These are phyloP conservation scores for Darevskia mixta DNA, from an alignment of 2,797 vertebrate species.

Conservation along the genomic window DNA sequence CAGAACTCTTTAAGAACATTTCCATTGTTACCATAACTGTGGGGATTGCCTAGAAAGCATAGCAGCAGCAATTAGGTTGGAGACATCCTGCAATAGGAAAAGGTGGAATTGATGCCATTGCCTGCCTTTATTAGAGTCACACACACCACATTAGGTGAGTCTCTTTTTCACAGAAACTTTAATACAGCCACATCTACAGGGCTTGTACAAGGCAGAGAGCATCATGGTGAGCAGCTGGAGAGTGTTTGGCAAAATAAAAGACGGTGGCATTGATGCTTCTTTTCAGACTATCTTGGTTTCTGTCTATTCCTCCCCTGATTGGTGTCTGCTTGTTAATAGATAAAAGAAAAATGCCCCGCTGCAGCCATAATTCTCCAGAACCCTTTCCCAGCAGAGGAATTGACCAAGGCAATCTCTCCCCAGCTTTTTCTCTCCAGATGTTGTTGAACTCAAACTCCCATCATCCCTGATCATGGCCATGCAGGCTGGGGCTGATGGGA, in stretches of 20 bases:
- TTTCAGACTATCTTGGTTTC: too few species aligned
- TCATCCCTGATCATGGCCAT: too few species aligned
- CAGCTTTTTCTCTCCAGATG: too few species aligned
- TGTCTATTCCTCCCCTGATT: too few species aligned
- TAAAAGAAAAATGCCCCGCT: neutral
- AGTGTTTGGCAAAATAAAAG: too few species aligned
- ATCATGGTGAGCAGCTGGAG: too few species aligned
- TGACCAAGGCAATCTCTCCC: too few species aligned
- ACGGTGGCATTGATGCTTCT: too few species aligned
- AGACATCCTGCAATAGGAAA: neutral
- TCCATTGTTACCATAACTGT: neutral
- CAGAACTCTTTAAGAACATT: neutral
- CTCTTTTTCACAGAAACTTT: neutral
- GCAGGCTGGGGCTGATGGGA: too few species aligned
- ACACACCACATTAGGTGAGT: neutral
- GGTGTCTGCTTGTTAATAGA: neutral
- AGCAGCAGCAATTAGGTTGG: neutral
- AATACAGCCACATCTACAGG: neutral
- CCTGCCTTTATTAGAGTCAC: neutral
- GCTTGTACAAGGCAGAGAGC: too few species aligned
- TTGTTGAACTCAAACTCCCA: too few species aligned
- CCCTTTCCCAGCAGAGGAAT: too few species aligned
- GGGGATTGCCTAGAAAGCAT: neutral
- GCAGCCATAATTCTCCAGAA: neutral
- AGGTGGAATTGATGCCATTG: neutral